Evolutionary conservation across 2,888 invertebrate genomes (phyloP).

Genomic region (Trachelus iudaicus): DNA sequence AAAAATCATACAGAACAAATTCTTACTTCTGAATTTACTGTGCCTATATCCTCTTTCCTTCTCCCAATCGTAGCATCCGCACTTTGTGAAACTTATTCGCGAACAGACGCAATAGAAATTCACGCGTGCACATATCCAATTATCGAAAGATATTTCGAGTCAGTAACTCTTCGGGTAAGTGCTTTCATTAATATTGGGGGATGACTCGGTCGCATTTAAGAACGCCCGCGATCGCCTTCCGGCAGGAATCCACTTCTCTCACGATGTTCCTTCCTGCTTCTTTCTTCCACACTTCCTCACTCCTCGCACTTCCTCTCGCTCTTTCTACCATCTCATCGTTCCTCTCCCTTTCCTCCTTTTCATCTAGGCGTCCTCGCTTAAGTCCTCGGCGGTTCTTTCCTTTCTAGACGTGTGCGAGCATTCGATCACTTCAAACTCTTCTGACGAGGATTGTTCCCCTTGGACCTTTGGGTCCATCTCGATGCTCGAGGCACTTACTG

Average conservation of each 20-base stretch:
- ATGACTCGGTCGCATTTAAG: not conserved
- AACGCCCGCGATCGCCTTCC: not conserved
- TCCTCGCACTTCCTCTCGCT: not conserved
- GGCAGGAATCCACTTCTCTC: not conserved
- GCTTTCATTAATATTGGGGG: not conserved
- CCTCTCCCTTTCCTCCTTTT: constrained; percentile 17
- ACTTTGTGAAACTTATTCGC: not conserved
- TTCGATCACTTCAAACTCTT: constrained; percentile 55
- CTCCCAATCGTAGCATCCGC: not conserved
- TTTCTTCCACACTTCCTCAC: constrained; percentile 1
- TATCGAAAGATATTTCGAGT: not conserved
- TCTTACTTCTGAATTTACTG: not conserved
- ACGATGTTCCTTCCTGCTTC: constrained; percentile 3
- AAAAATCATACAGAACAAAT: not conserved
- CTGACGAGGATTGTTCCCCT: constrained; percentile 30
- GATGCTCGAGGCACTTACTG: constrained; percentile 33
- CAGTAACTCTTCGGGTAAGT: not conserved
- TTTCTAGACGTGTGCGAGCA: constrained; percentile 21
- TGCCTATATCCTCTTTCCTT: not conserved
- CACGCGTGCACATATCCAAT: not conserved
- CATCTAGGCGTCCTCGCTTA: constrained; percentile 22
- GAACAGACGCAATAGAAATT: not conserved
- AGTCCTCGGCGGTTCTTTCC: constrained; percentile 21
- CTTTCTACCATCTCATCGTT: constrained; percentile 2
- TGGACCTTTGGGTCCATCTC: not conserved